Evolutionary conservation across 2,113 vertebrate genomes (phyloP).

Genomic region (Callipepla squamata): DNA sequence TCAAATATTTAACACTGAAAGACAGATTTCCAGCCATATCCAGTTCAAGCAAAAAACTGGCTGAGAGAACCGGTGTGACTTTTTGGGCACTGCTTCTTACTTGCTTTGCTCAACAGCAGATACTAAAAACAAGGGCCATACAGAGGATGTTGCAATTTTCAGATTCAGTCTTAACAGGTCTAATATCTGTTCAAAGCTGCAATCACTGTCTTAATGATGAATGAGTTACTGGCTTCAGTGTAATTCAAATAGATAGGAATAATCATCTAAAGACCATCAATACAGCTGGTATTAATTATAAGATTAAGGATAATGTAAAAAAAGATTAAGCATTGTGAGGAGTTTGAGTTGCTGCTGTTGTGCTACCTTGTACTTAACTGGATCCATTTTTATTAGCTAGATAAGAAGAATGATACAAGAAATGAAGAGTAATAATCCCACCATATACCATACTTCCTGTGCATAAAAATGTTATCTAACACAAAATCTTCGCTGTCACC

Average conservation of each 20-base stretch:
- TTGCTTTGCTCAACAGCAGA: neutral
- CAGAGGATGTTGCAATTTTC: neutral
- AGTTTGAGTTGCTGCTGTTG: neutral
- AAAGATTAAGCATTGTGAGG: neutral
- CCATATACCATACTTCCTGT: neutral
- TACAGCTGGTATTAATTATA: constrained; percentile 1
- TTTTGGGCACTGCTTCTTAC: neutral
- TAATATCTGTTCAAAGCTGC: neutral
- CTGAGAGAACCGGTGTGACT: neutral
- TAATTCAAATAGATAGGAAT: neutral
- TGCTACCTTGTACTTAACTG: neutral
- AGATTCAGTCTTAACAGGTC: neutral
- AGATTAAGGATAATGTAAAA: neutral
- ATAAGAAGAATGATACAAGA: neutral
- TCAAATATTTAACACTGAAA: neutral
- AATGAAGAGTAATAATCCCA: neutral
- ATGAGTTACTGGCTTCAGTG: neutral
- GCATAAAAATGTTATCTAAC: neutral
- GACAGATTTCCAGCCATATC: neutral
- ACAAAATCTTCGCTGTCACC: neutral
- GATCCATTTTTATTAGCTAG: neutral
- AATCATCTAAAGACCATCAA: neutral
- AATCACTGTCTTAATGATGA: neutral
- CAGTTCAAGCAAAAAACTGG: neutral
- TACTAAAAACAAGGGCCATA: neutral